A percentile compares a stretch with the other conserved stretches of the same genome.
Evolutionary conservation across 2,888 invertebrate species (phyloP).

Genomic region (Cephus pulcher): DNA sequence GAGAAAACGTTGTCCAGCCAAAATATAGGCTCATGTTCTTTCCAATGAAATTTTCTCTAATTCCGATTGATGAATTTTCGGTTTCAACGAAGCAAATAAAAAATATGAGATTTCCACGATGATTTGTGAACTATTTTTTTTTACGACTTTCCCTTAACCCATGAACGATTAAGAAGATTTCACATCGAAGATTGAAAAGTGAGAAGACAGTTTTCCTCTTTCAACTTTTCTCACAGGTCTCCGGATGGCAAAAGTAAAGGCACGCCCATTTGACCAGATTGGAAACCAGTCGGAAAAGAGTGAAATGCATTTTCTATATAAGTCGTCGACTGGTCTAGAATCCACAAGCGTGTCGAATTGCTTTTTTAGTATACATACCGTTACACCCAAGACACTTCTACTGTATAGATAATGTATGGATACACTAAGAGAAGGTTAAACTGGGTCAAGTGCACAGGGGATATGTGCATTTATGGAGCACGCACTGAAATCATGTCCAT

Average conservation of each 20-base stretch:
- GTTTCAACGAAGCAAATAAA: background rate
- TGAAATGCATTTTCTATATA: constrained; percentile 42
- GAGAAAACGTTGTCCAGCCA: background rate
- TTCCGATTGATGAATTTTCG: background rate
- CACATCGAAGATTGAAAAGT: constrained; percentile 27
- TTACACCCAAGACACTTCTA: background rate
- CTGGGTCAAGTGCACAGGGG: constrained; percentile 47
- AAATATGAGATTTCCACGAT: background rate
- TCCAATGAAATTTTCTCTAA: background rate
- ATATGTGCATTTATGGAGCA: constrained; percentile 19
- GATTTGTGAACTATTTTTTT: background rate
- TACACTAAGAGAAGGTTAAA: constrained; percentile 24
- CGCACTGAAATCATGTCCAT: constrained; percentile 31
- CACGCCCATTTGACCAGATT: constrained; percentile 29
- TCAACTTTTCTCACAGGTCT: constrained; percentile 8
- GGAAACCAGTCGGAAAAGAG: constrained; percentile 47
- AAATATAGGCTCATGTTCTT: background rate
- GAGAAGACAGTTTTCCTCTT: constrained; percentile 45
- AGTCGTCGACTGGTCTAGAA: background rate
- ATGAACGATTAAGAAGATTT: background rate
- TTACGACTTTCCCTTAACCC: background rate
- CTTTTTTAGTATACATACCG: background rate
- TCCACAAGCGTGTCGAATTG: constrained; percentile 1
- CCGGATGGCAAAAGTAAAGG: constrained; percentile 33
- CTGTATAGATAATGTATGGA: background rate